Evolutionary conservation across 92 coral and sea anemone species (phyloP).

Genomic region (Plumapathes pennacea): DNA sequence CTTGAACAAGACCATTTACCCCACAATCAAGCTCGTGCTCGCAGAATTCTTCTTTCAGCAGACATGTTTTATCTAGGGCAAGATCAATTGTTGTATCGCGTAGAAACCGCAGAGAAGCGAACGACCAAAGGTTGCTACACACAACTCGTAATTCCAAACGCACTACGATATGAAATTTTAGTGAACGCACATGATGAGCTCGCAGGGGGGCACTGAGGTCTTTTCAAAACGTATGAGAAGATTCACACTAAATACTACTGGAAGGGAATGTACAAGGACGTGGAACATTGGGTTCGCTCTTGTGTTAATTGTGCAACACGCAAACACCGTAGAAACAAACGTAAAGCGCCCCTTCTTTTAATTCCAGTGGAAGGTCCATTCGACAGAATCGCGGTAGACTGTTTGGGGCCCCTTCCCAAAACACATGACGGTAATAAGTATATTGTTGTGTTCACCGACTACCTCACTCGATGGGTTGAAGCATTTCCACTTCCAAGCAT

Average conservation of each 20-base stretch:
- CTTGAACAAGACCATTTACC: too few relatives aligned
- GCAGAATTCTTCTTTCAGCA: too few relatives aligned
- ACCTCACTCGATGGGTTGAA: conserved; percentile 50
- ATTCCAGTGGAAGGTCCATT: conserved; percentile 34
- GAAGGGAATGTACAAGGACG: conserved; percentile 48
- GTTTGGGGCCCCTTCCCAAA: conserved; percentile 31
- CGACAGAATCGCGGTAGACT: conserved; percentile 25
- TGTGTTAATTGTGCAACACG: conserved; percentile 28
- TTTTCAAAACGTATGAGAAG: conserved; percentile 27
- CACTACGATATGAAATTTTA: conserved; percentile 17
- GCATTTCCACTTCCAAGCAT: conserved; percentile 42
- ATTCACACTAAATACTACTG: conserved; percentile 19
- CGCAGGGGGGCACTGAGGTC: conserved; percentile 15
- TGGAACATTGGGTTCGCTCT: conserved; percentile 20
- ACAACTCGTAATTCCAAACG: background rate
- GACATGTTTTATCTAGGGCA: conserved; percentile 10
- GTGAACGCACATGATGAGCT: conserved; percentile 29
- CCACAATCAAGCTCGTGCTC: too few relatives aligned
- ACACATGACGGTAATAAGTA: conserved; percentile 27
- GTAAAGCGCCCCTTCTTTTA: conserved; percentile 14
- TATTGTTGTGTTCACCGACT: conserved; percentile 33
- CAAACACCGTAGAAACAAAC: conserved; percentile 14
- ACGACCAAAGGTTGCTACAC: background rate
- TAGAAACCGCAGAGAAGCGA: background rate
- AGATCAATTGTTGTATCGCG: conserved; percentile 1